Evolutionary conservation across 2,888 invertebrate genomes (phyloP).

Genomic region (Chrysomela aeneicollis): DNA sequence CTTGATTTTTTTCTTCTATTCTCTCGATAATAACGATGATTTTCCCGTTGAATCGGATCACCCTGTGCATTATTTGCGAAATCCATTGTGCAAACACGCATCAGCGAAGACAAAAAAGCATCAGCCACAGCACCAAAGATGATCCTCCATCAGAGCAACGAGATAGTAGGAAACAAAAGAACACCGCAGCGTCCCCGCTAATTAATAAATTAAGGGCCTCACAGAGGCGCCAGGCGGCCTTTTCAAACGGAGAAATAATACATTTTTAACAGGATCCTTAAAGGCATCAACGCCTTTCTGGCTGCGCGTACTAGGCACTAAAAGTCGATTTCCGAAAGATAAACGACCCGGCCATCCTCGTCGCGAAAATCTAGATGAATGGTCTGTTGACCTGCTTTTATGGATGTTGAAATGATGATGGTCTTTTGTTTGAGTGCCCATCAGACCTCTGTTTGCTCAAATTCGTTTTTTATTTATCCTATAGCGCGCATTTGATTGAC

Average conservation of each 20-base stretch:
- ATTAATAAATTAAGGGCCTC: conserved; percentile 61
- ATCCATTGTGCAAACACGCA: not conserved
- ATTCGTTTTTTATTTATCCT: conserved; percentile 21
- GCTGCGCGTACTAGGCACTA: conserved; percentile 34
- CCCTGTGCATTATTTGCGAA: too few relatives aligned
- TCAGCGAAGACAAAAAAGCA: not conserved
- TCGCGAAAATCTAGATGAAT: conserved; percentile 31
- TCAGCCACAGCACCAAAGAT: not conserved
- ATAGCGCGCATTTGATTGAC: too few relatives aligned
- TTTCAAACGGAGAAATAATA: conserved; percentile 59
- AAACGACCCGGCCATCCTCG: conserved; percentile 28
- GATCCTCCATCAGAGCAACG: not conserved
- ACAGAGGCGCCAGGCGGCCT: conserved; percentile 60
- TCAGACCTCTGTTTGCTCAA: conserved; percentile 6
- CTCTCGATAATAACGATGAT: too few relatives aligned
- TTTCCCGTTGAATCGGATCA: too few relatives aligned
- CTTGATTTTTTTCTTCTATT: too few relatives aligned
- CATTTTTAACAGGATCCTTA: conserved; percentile 62
- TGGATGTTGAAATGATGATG: conserved; percentile 18
- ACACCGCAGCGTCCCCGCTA: conserved; percentile 41
- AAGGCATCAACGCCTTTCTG: conserved; percentile 61
- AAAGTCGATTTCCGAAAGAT: conserved; percentile 43
- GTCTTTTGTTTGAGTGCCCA: conserved; percentile 20
- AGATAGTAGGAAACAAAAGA: conserved; percentile 28
- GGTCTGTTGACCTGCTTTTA: conserved; percentile 39